A percentile compares a stretch with the other conserved stretches of the same genome.
Evolutionary conservation across 2,113 vertebrate species (phyloP).

Genomic region (Xiphophorus maculatus): DNA sequence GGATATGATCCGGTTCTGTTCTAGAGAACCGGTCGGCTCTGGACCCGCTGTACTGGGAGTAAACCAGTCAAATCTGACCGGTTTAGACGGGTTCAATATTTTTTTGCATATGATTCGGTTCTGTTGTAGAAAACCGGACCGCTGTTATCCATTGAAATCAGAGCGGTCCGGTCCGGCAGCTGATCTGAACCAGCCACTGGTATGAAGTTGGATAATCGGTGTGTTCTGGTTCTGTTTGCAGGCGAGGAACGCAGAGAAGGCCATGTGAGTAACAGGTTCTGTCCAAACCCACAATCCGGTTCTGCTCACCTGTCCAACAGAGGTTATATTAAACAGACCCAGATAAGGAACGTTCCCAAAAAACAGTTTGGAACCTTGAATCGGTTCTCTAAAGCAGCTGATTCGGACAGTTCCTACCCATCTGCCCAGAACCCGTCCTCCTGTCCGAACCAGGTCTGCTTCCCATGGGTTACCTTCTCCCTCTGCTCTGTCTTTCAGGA

Average conservation of each 20-base stretch:
- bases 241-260: conserved; percentile 96
- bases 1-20: not conserved
- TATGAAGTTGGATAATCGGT: not conserved
- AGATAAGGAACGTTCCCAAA: not conserved
- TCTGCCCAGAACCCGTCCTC: too few relatives aligned
- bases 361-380: not conserved
- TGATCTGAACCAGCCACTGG: not conserved
- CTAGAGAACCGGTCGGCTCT: not conserved
- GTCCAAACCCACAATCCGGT: not conserved
- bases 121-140: too few relatives aligned
- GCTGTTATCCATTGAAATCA: too few relatives aligned
- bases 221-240: conserved; percentile 47
- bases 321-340: too few relatives aligned
- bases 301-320: not conserved
- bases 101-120: too few relatives aligned
- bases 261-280: conserved; percentile 86
- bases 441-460: not conserved
- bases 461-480: not conserved
- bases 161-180: not conserved
- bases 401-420: too few relatives aligned
- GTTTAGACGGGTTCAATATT: too few relatives aligned
- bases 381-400: not conserved
- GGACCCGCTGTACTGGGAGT: too few relatives aligned
- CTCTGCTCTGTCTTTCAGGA: conserved; percentile 79
- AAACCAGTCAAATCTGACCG: too few relatives aligned